Conservation (phyloP, 1,140 invertebrate genomes). For the Psix sp. region DNA sequence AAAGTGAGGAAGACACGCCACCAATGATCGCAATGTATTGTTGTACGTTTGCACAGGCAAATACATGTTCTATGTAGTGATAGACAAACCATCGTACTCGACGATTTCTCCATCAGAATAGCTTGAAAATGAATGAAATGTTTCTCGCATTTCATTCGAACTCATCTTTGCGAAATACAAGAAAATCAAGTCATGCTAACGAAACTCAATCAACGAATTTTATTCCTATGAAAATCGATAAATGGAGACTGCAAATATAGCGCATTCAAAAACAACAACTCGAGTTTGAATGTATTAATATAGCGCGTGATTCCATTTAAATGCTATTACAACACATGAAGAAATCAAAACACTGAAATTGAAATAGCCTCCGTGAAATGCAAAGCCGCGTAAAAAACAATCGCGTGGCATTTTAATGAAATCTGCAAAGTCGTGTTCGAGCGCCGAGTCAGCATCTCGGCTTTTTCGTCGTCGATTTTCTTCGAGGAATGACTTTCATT, state of each 20-base stretch:
- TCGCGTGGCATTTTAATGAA: slow-evolving; percentile 27
- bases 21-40: background rate
- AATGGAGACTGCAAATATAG: too few relatives aligned
- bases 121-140: too few relatives aligned
- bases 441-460: slow-evolving; percentile 38
- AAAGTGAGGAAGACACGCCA: background rate
- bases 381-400: slow-evolving; percentile 36
- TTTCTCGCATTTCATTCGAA: too few relatives aligned
- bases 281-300: too few relatives aligned
- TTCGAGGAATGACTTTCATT: slow-evolving; percentile 44
- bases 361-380: too few relatives aligned
- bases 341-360: too few relatives aligned
- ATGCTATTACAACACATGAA: slow-evolving; percentile 1
- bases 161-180: too few relatives aligned
- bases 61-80: background rate
- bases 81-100: background rate
- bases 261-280: too few relatives aligned
- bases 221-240: too few relatives aligned
- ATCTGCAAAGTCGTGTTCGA: slow-evolving; percentile 22
- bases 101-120: background rate
- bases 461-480: slow-evolving; percentile 34
- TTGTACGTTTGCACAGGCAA: background rate
- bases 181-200: too few relatives aligned
- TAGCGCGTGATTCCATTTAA: slow-evolving; percentile 5
- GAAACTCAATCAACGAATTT: too few relatives aligned